A percentile compares a stretch with the other conserved stretches of the same genome.
phyloP scores from a whole-genome alignment of 2,888 invertebrate genomes.

The Amphimallon solstitiale region DNA sequence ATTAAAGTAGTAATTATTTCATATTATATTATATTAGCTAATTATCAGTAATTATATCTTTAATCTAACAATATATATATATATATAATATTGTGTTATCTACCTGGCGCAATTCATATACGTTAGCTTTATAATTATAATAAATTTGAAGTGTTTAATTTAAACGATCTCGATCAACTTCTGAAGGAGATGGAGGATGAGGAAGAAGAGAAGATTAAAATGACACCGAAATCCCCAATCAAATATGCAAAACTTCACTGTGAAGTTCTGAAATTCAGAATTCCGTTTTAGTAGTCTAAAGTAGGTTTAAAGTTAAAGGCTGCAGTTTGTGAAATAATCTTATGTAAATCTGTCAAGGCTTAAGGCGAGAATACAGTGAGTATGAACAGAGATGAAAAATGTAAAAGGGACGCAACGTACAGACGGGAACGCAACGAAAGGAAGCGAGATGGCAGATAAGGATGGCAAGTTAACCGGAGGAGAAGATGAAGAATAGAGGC shows the following conservation, averaged over 20 bases:
- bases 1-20: no score
- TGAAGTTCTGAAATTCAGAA: constrained; percentile 48
- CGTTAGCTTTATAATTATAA: constrained; percentile 38
- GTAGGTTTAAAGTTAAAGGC: constrained; percentile 61
- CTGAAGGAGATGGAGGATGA: no score
- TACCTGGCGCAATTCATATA: background rate
- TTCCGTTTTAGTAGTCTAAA: constrained; percentile 56
- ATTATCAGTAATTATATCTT: no score
- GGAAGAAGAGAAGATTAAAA: constrained; percentile 45
- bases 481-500: constrained; percentile 60
- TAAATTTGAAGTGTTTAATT: constrained; percentile 47
- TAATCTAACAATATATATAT: no score
- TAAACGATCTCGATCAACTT: constrained; percentile 46
- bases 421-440: background rate
- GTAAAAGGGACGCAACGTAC: constrained; percentile 11
- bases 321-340: constrained; percentile 63
- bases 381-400: background rate
- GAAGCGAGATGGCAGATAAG: constrained; percentile 33
- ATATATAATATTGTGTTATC: background rate
- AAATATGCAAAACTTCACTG: constrained; percentile 50
- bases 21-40: no score
- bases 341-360: constrained; percentile 60
- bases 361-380: constrained; percentile 40
- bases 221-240: constrained; percentile 50
- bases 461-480: constrained; percentile 32